Evolutionary conservation across 1,140 invertebrate genomes (phyloP), one percentile per base, ranked within the genome.

Genomic region (Palaemon carinicauda): DNA sequence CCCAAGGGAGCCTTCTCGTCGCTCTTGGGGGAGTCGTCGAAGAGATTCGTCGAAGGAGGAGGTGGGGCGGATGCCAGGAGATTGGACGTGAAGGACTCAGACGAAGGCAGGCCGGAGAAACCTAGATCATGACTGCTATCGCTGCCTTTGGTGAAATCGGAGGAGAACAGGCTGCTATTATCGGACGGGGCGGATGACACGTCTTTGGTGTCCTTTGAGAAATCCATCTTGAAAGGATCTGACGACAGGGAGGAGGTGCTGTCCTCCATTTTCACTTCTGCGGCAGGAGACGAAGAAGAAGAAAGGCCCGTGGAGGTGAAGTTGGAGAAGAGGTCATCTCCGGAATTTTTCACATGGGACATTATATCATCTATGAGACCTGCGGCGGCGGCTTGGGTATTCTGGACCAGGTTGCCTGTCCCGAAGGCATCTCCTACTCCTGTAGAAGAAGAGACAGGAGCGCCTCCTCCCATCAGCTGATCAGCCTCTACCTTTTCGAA

Each of bases 401-500:
- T 41, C 41, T 41, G 41, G 41, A 12, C 41, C 1, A 41, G 41
- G 41, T 7, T 41, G 41, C 41, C 41, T 5, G 12, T 41, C 41
- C 1, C 41, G 12, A 12, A 41, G 10, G 56, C n/a, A n/a, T n/a
- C n/a, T n/a, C n/a, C n/a, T n/a, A n/a, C n/a, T n/a, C n/a, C n/a
- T n/a, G n/a, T n/a, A n/a, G n/a, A n/a, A n/a, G 17, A n/a, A 65
- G 56, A 7, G 60, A 24, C 50, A 33, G 56, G 50, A 74, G 80
- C 33, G 51, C 73, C 80, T 14, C 33, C 41, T 41, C 41, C 41
- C 3, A 41, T 9, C 41, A 89, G 65, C 86, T 87, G 88, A 80
- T 83, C 85, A 14, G 85, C 88, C 52, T 89, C 88, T 50, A 89
- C 88, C 75, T 89, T 89, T 74, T 89, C 88, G 77, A 89, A 89